Evolutionary conservation across 2,888 invertebrate species (phyloP).

Genomic region (Chalcosyrphus nemorum): DNA sequence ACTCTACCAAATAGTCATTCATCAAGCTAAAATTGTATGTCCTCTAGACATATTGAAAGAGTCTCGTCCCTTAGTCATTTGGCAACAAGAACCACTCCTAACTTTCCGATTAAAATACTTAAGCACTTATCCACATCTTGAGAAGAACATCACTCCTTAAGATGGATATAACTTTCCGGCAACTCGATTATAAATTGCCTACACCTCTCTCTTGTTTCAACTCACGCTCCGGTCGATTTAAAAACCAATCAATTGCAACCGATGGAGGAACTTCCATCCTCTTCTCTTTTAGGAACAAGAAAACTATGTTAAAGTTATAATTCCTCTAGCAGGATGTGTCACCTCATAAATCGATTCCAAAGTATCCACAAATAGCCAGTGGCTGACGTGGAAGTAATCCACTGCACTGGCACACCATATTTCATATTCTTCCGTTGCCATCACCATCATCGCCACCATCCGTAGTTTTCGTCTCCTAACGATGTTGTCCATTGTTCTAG

Average conservation of each 20-base stretch:
- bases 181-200: neutral
- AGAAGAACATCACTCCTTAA: neutral
- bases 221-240: slow-evolving; percentile 4
- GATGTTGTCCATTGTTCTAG: slow-evolving; percentile 14
- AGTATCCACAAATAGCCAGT: slow-evolving; percentile 53
- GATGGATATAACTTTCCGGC: neutral
- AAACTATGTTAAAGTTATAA: slow-evolving; percentile 9
- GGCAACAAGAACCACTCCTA: too few species aligned
- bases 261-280: slow-evolving; percentile 4
- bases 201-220: neutral
- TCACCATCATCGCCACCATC: neutral
- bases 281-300: neutral
- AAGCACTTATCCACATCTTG: too few species aligned
- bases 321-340: slow-evolving; percentile 10
- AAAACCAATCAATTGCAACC: slow-evolving; percentile 44
- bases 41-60: too few species aligned
- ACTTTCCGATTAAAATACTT: too few species aligned
- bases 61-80: too few species aligned
- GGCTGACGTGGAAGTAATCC: slow-evolving; percentile 41
- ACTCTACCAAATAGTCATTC: too few species aligned
- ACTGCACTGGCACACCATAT: slow-evolving; percentile 34
- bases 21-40: too few species aligned
- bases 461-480: neutral
- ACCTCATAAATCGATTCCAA: slow-evolving; percentile 50
- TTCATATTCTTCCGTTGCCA: slow-evolving; percentile 22